Base-by-base conservation (phyloP, 1,140 invertebrate species). In the Lanistes nyassanus region DNA sequence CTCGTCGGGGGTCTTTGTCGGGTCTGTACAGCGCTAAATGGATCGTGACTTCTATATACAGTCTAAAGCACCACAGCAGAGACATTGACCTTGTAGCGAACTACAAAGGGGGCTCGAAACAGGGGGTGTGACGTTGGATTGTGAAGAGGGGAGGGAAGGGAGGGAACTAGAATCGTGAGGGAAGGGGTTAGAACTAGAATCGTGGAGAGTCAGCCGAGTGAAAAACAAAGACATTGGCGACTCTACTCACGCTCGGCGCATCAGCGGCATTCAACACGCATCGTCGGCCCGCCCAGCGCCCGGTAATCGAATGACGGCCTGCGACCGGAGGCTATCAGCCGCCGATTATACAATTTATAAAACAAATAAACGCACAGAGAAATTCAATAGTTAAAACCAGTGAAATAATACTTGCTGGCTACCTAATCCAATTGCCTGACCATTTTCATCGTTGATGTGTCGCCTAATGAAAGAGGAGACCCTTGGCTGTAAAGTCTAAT, bases 341-440 rank as follows among this genome's bases (percentile, higher is more conserved):
- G 70, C 51, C 70, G 70, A 72, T 72, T 72, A 72, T 72, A 72
- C 70, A 72, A 60, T 72, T 72, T 60, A 72, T 72, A 72, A 72
- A 72, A 72, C 70, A 72, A 72, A 72, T 72, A 72, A 72, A 72
- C 21, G 70, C 70, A 5, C 36, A 55, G 70, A 55, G 56, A 56
- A 72, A 72, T 72, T n/a, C 51, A 72, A 72, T 72, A 53, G 70
- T 60, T 58, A 56, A 72, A 37, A 60, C 70, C 55, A 6, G 70
- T 72, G 42, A 72, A 72, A 72, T 58, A 72, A 72, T 34, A 55
- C 70, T 26, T 23, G 53, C 70, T n/a, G 6, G 19, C 21, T 31
- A 23, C 70, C 70, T 72, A 72, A 72, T 56, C 60, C 70, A 58
- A 72, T 72, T 62, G 55, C 53, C 26, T n/a, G 70, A 55, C 70